Evolutionary conservation across 2,113 vertebrate species (phyloP).

Genomic region (Macaca nemestrina): DNA sequence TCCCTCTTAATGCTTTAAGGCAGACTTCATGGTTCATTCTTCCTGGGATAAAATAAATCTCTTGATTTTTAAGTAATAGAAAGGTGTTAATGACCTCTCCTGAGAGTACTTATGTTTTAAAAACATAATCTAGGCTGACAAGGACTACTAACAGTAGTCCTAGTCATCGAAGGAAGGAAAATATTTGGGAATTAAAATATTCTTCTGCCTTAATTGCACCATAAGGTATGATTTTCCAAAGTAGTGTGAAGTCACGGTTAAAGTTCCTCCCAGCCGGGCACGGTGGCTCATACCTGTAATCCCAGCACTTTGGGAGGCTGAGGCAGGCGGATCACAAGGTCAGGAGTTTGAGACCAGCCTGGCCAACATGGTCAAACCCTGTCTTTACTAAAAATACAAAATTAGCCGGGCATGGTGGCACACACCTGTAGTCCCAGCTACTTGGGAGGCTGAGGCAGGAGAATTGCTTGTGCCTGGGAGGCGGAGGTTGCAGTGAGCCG

Average conservation of each 20-base stretch:
- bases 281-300: too few relatives aligned
- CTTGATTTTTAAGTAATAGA: conserved; percentile 5
- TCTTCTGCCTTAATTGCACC: neutral
- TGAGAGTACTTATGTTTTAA: conserved; percentile 30
- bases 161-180: neutral
- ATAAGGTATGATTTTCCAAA: conserved; percentile 6
- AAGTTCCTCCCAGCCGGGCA: neutral
- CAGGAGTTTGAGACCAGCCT: too few relatives aligned
- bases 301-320: too few relatives aligned
- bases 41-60: neutral
- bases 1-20: neutral
- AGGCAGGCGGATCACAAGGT: too few relatives aligned
- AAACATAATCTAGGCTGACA: neutral
- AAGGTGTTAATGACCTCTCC: neutral
- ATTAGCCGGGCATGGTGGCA: too few relatives aligned
- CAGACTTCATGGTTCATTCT: neutral
- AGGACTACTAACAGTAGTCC: neutral
- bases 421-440: too few relatives aligned
- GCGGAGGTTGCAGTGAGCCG: too few relatives aligned
- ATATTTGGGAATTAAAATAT: neutral
- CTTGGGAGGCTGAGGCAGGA: too few relatives aligned
- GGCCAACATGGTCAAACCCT: too few relatives aligned
- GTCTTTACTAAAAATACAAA: too few relatives aligned
- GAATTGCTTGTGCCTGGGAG: too few relatives aligned
- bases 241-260: neutral